Evolutionary conservation across 2,113 vertebrate species (phyloP), one percentile per base, ranked within the genome.

Genomic region (Gavia stellata): DNA sequence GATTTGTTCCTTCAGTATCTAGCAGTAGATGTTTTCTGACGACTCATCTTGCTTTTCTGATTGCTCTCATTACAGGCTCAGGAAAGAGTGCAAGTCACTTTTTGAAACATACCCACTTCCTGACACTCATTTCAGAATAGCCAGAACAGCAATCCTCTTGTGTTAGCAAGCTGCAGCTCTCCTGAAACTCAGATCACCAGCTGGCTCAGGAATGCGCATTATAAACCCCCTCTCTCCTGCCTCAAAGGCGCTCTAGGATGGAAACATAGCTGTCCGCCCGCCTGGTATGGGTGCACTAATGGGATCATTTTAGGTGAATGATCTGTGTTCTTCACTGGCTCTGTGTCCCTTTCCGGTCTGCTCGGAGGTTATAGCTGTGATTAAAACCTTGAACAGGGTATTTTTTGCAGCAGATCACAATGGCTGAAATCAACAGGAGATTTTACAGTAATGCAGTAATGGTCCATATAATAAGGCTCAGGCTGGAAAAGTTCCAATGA

Each of bases 401-500:
- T 65, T 96, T 79, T 90, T 75, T 81, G 87, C 47, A 65, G 87
- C 61, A 91, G 73, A 92, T 85, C 61, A 56, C 89, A 75, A 53
- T 20, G 36, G 36, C 49, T 91, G 47, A 84, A 91, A 92, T 96
- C 93, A 88, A 85, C 73, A 92, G 77, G 68, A 90, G 34, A 47
- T 73, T 88, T 86, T 91, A 73, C 28, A 23, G 31, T 59, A 88
- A 88, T n/a, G 42, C 36, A 55, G 55, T 89, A 94, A 92, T 63
- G 29, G 59, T 83, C 79, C 85, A 59, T 55, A 66, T 81, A 88
- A 94, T 63, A 55, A 95, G 85, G 42, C 33, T 63, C 38, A 73
- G 71, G 50, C 29, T 71, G 79, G 92, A 91, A 90, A 74, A 92
- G 53, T 77, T 79, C 53, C 40, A 68, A 28, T 38, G 70, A 85